A percentile compares a stretch with the other conserved stretches of the same genome.
phyloP scores from a whole-genome alignment of 1,140 invertebrate genomes.

The Druon quercuslanigerum region DNA sequence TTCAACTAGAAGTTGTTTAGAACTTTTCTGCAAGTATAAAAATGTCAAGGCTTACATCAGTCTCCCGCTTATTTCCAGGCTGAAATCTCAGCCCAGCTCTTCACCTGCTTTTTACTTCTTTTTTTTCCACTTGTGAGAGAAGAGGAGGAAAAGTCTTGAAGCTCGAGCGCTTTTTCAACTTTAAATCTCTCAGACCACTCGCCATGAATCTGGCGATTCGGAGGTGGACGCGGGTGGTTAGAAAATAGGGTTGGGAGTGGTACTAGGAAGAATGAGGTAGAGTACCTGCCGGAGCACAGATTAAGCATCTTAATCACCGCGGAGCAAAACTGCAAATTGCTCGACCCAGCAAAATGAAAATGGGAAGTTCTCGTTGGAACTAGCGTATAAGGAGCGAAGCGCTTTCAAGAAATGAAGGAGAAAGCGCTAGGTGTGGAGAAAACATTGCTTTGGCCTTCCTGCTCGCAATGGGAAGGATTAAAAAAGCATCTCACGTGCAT shows the following conservation, averaged over 20 bases:
- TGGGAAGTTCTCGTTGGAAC: slow-evolving; percentile 42
- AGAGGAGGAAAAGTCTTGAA: slow-evolving; percentile 30
- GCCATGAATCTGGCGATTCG: too few relatives aligned
- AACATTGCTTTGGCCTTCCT: slow-evolving; percentile 44
- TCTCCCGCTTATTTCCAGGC: neutral
- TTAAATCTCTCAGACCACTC: slow-evolving; percentile 1
- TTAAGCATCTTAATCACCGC: slow-evolving; percentile 62
- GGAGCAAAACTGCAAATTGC: slow-evolving; percentile 63
- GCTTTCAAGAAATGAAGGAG: slow-evolving; percentile 44
- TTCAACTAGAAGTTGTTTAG: too few relatives aligned
- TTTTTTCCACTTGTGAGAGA: neutral
- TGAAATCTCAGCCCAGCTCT: neutral
- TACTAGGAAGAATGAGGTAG: too few relatives aligned
- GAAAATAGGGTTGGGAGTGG: too few relatives aligned
- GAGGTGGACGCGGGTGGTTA: too few relatives aligned
- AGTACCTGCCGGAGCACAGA: too few relatives aligned
- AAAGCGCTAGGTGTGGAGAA: slow-evolving; percentile 42
- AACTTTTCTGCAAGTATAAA: too few relatives aligned
- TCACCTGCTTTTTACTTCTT: neutral
- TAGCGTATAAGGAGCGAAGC: slow-evolving; percentile 41
- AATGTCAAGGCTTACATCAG: neutral
- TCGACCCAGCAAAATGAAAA: slow-evolving; percentile 57
- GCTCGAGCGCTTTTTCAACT: slow-evolving; percentile 33
- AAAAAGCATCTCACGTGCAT: slow-evolving; percentile 13
- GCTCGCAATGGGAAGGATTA: slow-evolving; percentile 54